Evolutionary conservation across 2,888 invertebrate genomes (phyloP), one percentile per base, ranked within the genome.

Genomic region (Sphaerophoria rueppellii): DNA sequence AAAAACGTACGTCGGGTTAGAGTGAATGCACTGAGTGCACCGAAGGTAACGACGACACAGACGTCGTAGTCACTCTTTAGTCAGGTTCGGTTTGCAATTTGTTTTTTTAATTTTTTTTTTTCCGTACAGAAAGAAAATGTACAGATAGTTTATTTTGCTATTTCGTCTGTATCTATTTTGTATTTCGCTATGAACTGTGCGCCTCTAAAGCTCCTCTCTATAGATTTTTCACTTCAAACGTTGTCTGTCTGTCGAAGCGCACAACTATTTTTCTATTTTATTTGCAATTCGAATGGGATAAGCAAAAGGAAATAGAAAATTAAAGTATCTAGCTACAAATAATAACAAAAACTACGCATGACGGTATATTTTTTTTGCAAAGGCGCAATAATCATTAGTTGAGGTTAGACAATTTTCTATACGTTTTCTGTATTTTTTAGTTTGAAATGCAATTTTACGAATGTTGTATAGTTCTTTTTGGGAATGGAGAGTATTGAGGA

Each of bases 11-110:
- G 75, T 75, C 67, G 70, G 74, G 70, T 24, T 71, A 80, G 52
- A 83, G 83, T 83, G 83, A 83, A 75, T 83, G 83, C 80, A 83
- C 80, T 83, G 71, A 75, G 71, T 76, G 48, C 75, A 80, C 60
- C 67, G 79, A 67, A 63, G 52, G 35, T 54, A 40, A 32, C 55
- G 61, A 50, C 71, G n/a, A 55, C 67, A 58, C 24, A 7, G 61
- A 34, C 32, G 48, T 34, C 3, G 14, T 54, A 24, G 40, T 37
- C 54, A 50, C 37, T 69, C 69, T 63, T 63, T 71, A 63, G 73
- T 79, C 79, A 70, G 79, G 74, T 79, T 79, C 71, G 70, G 55
- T 61, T 40, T n/a, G 40, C 67, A 40, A 4, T 54, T 37, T 67
- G 48, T 54, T 1, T 3, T 43, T 43, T 61, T 50, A 48, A 55